A percentile compares a stretch with the other conserved stretches of the same genome.
phyloP scores from a whole-genome alignment of 2,113 vertebrate genomes.

The Pygoscelis antarcticus region DNA sequence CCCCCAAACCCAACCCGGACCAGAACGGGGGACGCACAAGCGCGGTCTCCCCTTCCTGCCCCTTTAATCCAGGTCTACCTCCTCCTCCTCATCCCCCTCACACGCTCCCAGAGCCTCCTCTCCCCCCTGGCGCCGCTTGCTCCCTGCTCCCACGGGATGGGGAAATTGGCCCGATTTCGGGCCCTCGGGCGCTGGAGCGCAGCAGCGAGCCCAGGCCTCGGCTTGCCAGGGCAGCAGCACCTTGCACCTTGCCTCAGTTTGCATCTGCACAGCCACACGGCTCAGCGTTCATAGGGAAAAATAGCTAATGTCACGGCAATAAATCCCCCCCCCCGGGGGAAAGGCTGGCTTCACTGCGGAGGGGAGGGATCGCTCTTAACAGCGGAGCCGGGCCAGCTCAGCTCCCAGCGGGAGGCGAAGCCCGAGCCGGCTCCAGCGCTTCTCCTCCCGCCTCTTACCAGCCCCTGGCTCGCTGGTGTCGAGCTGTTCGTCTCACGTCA shows the following conservation, averaged over 20 bases:
- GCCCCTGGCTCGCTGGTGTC: rapidly evolving
- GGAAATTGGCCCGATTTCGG: background rate
- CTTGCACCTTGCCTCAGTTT: background rate
- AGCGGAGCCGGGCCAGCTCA: background rate
- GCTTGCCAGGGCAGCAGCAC: background rate
- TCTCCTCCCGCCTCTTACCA: background rate
- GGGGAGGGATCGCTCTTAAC: background rate
- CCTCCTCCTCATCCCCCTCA: background rate
- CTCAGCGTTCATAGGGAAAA: background rate
- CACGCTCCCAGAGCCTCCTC: background rate
- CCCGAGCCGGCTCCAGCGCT: background rate
- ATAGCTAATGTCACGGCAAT: rapidly evolving
- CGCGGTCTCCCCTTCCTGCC: background rate
- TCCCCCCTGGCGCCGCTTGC: rapidly evolving
- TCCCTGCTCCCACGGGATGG: background rate
- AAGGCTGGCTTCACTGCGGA: background rate
- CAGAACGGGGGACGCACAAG: rapidly evolving
- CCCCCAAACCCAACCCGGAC: background rate
- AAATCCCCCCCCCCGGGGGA: background rate
- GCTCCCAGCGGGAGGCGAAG: background rate
- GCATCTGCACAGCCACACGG: background rate
- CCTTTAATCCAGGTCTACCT: background rate
- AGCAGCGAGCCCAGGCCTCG: background rate
- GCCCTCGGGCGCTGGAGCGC: rapidly evolving
- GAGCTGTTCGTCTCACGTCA: background rate